Percentiles rank a stretch among this genome's conserved stretches.
Conservation (phyloP, 2,888 invertebrate species). For the Amphipoea oculea region DNA sequence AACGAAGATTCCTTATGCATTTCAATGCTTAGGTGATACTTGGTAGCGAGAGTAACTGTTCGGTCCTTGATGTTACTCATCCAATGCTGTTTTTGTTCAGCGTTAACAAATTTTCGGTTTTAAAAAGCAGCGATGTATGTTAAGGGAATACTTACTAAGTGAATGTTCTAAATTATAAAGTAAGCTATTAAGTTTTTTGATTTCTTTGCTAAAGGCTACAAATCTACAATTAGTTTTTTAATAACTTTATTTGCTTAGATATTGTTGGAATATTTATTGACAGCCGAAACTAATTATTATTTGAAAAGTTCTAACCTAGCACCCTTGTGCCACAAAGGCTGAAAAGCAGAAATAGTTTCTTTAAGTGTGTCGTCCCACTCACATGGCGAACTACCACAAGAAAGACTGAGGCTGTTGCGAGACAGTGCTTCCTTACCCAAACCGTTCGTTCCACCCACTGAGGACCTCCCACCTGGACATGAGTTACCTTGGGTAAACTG, state of each 20-base stretch:
- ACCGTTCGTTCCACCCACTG: too few species aligned
- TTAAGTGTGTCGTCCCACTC: too few species aligned
- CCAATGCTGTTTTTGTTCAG: slow-evolving; percentile 38
- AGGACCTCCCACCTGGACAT: too few species aligned
- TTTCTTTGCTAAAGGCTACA: slow-evolving; percentile 34
- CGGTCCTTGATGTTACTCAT: slow-evolving; percentile 46
- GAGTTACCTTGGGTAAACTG: too few species aligned
- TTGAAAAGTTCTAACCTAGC: not conserved
- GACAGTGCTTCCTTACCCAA: too few species aligned
- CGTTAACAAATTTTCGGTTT: not conserved
- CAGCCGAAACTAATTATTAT: slow-evolving; percentile 8
- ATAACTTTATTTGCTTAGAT: slow-evolving; percentile 35
- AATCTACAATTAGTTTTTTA: slow-evolving; percentile 49
- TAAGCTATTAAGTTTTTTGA: slow-evolving; percentile 37
- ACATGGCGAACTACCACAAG: too few species aligned
- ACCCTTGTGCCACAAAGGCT: too few species aligned
- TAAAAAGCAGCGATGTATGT: slow-evolving; percentile 49
- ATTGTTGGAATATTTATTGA: slow-evolving; percentile 17
- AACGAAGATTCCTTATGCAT: rapidly evolving
- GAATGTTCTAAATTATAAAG: slow-evolving; percentile 50
- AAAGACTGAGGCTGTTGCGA: too few species aligned
- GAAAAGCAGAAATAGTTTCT: too few species aligned
- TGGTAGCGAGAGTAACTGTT: slow-evolving; percentile 40
- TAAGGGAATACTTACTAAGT: slow-evolving; percentile 53
- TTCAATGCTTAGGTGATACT: not conserved